Conservation (phyloP, 2,888 invertebrate species). For the Dynastes grantii region DNA sequence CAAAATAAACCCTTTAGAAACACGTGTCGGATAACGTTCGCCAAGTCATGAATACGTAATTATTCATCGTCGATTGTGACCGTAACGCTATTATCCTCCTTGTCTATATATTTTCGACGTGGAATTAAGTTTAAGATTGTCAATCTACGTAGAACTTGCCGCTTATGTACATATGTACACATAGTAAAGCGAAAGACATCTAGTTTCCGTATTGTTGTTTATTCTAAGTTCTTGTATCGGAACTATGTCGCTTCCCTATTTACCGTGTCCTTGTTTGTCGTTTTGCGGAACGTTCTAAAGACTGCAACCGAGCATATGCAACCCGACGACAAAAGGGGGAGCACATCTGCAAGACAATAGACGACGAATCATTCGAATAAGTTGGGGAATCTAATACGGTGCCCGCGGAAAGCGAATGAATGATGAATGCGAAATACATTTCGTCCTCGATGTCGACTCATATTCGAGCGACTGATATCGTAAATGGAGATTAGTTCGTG, state of each 20-base stretch:
- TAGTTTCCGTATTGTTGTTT: constrained; percentile 4
- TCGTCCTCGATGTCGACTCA: background rate
- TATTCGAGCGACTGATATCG: background rate
- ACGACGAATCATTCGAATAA: background rate
- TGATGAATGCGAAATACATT: background rate
- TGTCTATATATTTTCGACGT: background rate
- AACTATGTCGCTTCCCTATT: constrained; percentile 2
- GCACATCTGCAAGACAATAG: background rate
- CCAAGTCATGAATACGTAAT: background rate
- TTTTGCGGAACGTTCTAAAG: background rate
- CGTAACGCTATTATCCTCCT: background rate
- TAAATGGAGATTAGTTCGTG: background rate
- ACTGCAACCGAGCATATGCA: background rate
- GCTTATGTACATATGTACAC: background rate
- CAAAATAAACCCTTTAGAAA: background rate
- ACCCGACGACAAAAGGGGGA: background rate
- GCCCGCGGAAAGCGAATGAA: background rate
- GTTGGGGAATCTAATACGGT: background rate
- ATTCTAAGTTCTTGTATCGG: background rate
- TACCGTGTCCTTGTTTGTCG: constrained; percentile 1
- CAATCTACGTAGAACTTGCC: background rate
- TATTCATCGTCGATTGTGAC: background rate
- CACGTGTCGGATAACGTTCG: background rate
- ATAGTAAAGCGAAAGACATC: background rate
- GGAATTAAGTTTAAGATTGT: background rate